These are phyloP conservation scores for Zygaena filipendulae DNA, from an alignment of 2,888 invertebrate genomes.

Conservation along the genomic window DNA sequence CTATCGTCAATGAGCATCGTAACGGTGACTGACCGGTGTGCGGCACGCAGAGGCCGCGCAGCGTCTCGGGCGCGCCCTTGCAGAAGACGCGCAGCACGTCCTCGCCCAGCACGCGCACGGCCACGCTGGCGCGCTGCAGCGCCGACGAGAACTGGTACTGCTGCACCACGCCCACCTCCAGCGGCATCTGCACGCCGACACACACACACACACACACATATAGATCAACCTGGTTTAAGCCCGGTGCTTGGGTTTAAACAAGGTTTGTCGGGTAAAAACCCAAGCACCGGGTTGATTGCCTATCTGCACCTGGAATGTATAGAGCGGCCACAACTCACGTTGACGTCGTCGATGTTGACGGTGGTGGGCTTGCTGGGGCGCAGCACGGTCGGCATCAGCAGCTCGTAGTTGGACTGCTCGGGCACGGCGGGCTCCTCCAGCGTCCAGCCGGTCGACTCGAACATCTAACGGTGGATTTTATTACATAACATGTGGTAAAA, in stretches of 20 bases:
- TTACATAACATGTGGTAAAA: not conserved
- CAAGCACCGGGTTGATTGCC: no score
- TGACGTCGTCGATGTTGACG: constrained; percentile 57
- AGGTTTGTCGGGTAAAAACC: no score
- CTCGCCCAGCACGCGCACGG: constrained; percentile 79
- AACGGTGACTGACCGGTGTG: no score
- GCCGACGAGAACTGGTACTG: constrained; percentile 90
- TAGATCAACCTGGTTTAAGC: constrained; percentile 4
- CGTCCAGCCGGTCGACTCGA: constrained; percentile 92
- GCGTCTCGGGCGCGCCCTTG: constrained; percentile 95
- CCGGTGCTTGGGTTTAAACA: no score
- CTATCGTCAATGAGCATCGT: no score
- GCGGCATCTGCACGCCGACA: constrained; percentile 58
- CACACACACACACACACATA: no score
- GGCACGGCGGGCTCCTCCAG: constrained; percentile 89
- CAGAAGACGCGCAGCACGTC: constrained; percentile 83
- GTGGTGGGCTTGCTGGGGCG: constrained; percentile 64
- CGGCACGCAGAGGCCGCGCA: constrained; percentile 78
- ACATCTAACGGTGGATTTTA: constrained; percentile 85
- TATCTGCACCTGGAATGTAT: constrained; percentile 5
- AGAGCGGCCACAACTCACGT: constrained; percentile 32
- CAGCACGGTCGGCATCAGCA: constrained; percentile 88
- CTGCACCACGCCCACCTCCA: constrained; percentile 84
- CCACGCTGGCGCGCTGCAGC: constrained; percentile 91
- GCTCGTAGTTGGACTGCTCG: constrained; percentile 86